Evolutionary conservation across 2,888 invertebrate species (phyloP).

Genomic region (Athalia cordata): DNA sequence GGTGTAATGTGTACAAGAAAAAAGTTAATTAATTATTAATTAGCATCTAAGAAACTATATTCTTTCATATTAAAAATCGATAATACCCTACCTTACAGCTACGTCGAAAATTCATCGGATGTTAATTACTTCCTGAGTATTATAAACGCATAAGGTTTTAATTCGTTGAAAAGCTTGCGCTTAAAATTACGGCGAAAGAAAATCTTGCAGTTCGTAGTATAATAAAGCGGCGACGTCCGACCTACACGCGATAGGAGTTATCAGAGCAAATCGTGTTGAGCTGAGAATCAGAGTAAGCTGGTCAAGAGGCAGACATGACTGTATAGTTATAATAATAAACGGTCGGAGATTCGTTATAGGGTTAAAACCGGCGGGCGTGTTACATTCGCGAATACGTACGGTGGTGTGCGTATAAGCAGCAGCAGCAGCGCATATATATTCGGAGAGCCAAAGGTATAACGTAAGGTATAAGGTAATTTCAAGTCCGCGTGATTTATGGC

Average conservation of each 20-base stretch:
- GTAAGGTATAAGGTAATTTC: conserved; percentile 24
- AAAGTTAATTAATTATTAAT: no score
- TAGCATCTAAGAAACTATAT: no score
- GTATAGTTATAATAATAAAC: not conserved
- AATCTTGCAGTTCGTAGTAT: not conserved
- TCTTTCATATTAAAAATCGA: no score
- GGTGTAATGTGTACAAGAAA: no score
- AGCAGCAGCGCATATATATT: not conserved
- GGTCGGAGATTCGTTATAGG: not conserved
- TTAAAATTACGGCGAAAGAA: not conserved
- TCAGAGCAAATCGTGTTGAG: conserved; percentile 35
- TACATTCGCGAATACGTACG: not conserved
- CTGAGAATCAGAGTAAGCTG: not conserved
- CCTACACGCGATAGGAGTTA: conserved; percentile 35
- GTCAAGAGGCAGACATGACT: no score
- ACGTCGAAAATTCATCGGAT: no score
- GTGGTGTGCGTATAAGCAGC: no score
- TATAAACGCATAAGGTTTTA: no score
- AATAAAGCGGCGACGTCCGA: conserved; percentile 4
- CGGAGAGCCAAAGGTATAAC: no score
- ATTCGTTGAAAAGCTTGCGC: no score
- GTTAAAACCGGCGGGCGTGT: not conserved
- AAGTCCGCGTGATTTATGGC: conserved; percentile 23
- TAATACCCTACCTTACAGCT: no score
- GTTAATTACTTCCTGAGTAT: no score